Evolutionary conservation across 2,797 vertebrate genomes (phyloP).

Genomic region (Tympanoctomys barrerae): DNA sequence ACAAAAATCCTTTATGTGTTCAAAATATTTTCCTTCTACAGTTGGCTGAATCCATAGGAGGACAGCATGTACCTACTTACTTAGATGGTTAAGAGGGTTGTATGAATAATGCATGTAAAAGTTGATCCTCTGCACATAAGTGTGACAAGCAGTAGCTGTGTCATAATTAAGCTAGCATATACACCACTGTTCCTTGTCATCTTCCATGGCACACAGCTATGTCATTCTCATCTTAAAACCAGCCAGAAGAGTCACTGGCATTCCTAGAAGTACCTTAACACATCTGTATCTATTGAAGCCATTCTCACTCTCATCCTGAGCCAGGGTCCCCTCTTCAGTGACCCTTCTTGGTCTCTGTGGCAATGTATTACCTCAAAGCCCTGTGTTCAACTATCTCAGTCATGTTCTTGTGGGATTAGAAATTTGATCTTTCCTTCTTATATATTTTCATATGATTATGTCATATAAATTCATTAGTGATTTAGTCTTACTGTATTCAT

Average conservation of each 20-base stretch:
- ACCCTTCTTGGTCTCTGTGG: neutral
- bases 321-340: neutral
- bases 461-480: neutral
- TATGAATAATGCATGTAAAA: neutral
- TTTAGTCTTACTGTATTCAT: neutral
- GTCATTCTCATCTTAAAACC: neutral
- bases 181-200: neutral
- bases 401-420: neutral
- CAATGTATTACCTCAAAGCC: neutral
- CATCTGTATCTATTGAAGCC: neutral
- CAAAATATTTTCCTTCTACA: neutral
- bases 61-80: neutral
- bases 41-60: neutral
- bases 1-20: neutral
- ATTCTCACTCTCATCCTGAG: neutral
- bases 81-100: neutral
- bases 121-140: too few species aligned
- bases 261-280: neutral
- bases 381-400: neutral
- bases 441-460: neutral
- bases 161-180: neutral
- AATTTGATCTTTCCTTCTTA: neutral
- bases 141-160: neutral
- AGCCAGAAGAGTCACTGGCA: neutral
- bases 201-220: neutral